Percentiles rank a stretch among this genome's conserved stretches.
Evolutionary conservation across 2,888 invertebrate species (phyloP).

Genomic region (Calameuta pallipes): DNA sequence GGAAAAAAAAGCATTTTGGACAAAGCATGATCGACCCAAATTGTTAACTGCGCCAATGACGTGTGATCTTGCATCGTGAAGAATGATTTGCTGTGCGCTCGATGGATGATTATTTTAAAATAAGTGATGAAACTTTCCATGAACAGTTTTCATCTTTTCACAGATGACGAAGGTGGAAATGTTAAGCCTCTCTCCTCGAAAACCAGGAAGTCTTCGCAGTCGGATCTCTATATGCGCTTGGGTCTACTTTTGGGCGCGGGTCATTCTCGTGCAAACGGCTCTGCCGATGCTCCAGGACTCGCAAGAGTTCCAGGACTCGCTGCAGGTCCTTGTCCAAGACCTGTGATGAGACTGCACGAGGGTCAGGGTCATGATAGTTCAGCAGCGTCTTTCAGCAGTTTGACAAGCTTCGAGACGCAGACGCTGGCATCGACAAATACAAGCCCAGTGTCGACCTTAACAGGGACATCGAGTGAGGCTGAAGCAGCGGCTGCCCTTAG

Average conservation of each 20-base stretch:
- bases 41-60: not conserved
- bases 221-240: constrained; percentile 85
- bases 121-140: not conserved
- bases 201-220: constrained; percentile 72
- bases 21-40: not conserved
- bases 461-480: constrained; percentile 77
- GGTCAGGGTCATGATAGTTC: constrained; percentile 49
- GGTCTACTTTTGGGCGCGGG: constrained; percentile 84
- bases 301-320: constrained; percentile 38
- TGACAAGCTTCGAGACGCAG: constrained; percentile 71
- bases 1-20: not conserved
- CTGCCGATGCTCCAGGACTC: constrained; percentile 55
- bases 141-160: constrained; percentile 24
- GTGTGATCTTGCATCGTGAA: constrained; percentile 5
- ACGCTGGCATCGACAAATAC: constrained; percentile 84
- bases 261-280: constrained; percentile 66
- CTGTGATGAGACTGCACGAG: constrained; percentile 39
- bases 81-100: not conserved
- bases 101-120: not conserved
- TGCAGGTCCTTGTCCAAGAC: constrained; percentile 36
- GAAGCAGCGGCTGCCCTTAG: constrained; percentile 73
- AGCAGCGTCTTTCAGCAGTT: constrained; percentile 68
- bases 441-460: constrained; percentile 90
- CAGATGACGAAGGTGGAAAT: constrained; percentile 80
- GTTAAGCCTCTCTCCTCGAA: constrained; percentile 71